phyloP scores from a whole-genome alignment of 2,888 invertebrate species.

The Amiota minor region DNA sequence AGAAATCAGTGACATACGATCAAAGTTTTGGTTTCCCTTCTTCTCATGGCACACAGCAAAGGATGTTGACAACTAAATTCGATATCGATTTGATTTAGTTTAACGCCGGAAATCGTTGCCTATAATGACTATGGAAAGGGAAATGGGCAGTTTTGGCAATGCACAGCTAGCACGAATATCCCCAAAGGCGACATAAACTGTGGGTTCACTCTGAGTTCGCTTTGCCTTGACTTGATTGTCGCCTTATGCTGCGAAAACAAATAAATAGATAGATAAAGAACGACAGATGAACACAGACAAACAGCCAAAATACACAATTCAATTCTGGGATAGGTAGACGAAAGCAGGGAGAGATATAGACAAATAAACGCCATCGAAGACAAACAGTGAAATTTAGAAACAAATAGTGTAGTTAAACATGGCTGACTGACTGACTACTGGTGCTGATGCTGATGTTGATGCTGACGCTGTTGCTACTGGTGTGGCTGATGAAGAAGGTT shows the following conservation, averaged over 20 bases:
- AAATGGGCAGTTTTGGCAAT: background rate
- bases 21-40: constrained; percentile 13
- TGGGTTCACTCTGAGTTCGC: too few species aligned
- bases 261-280: constrained; percentile 49
- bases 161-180: background rate
- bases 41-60: background rate
- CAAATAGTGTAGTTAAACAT: constrained; percentile 28
- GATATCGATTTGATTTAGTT: constrained; percentile 67
- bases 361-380: constrained; percentile 23
- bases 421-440: background rate
- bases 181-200: constrained; percentile 24
- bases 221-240: constrained; percentile 50
- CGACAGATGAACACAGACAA: background rate
- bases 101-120: constrained; percentile 51
- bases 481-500: background rate
- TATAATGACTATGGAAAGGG: constrained; percentile 19
- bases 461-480: background rate
- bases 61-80: constrained; percentile 62
- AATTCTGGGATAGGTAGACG: background rate
- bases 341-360: background rate
- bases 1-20: constrained; percentile 26
- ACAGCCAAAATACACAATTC: constrained; percentile 3
- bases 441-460: background rate
- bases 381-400: constrained; percentile 19
- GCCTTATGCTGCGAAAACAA: constrained; percentile 61